Evolutionary conservation across 2,113 vertebrate species (phyloP).

Genomic region (Microtus ochrogaster): DNA sequence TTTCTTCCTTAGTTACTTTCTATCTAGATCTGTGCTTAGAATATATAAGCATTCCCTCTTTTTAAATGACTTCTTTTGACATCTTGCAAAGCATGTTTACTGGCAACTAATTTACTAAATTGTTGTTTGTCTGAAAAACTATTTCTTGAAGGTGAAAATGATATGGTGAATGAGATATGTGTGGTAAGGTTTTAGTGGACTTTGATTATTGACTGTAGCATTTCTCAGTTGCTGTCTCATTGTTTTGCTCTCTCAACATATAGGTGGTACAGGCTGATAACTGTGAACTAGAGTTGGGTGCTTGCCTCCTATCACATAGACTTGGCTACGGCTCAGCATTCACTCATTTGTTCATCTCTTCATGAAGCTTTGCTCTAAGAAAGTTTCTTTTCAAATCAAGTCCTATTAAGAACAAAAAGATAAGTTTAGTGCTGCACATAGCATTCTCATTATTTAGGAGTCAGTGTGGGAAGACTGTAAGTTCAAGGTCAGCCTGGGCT

Average conservation of each 20-base stretch:
- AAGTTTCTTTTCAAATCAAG: background rate
- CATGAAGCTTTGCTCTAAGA: background rate
- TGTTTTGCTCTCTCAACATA: background rate
- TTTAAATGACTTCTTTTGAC: background rate
- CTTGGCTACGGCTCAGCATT: background rate
- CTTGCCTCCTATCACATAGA: background rate
- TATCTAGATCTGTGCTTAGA: background rate
- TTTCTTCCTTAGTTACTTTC: background rate
- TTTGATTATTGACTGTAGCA: background rate
- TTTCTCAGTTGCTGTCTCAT: background rate
- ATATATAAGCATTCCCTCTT: background rate
- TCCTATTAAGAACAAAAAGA: background rate
- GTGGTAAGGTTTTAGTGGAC: background rate
- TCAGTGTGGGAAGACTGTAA: background rate
- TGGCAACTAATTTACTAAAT: background rate
- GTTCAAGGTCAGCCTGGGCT: background rate
- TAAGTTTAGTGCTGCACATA: background rate
- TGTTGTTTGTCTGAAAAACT: background rate
- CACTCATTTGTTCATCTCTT: background rate
- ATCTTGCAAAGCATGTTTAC: background rate
- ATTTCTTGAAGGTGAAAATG: background rate
- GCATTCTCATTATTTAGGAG: background rate
- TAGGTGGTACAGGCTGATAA: background rate
- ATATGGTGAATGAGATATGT: too few relatives aligned
- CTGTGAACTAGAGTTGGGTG: background rate